Evolutionary conservation across 2,113 vertebrate species (phyloP), one percentile per base, ranked within the genome.

Genomic region (Phalacrocorax carbo): DNA sequence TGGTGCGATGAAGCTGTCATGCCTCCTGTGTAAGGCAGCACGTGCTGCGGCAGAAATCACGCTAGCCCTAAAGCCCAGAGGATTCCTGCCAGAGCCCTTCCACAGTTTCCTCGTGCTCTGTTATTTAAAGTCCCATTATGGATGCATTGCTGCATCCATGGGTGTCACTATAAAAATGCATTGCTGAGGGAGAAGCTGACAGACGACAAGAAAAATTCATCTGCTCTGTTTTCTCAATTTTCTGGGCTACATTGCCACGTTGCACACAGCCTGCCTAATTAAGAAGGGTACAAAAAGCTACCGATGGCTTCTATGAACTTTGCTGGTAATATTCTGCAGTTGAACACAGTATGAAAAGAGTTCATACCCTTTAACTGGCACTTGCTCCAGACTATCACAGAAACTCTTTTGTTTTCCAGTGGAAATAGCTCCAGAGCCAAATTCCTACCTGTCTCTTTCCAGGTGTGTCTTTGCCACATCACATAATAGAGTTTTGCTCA

Each of bases 391-490:
- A 3, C 64, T 60, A 34, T 40, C 87, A 84, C 93, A 89, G 72
- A 82, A 95, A 82, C 48, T 29, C 69, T 80, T 97, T 81, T 92
- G 93, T 94, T 86, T 86, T 60, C 52, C 86, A 29, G 13, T 7
- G 16, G 42, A 86, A 96, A 26, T 29, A 29, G 60, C 77, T 87
- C 83, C 8, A 13, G 57, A 92, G 65, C n/a, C 78, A 77, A 87
- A 94, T 90, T 91, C 94, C 90, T 61, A 70, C 91, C 86, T 71
- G 51, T 26, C 19, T 66, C 25, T n/a, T 13, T 27, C 46, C n/a
- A 71, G 73, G 66, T 2, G 65, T 68, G 79, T 25, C 86, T 32
- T 25, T 55, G 65, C 64, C 60, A 46, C 76, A 77, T 48, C 91
- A 15, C 86, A 38, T 25, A 21, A 16, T 0, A 3, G 0, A 9